Percentiles rank a stretch among this genome's conserved stretches.
phyloP scores from a whole-genome alignment of 2,797 vertebrate species.

The Sylvilagus floridanus region DNA sequence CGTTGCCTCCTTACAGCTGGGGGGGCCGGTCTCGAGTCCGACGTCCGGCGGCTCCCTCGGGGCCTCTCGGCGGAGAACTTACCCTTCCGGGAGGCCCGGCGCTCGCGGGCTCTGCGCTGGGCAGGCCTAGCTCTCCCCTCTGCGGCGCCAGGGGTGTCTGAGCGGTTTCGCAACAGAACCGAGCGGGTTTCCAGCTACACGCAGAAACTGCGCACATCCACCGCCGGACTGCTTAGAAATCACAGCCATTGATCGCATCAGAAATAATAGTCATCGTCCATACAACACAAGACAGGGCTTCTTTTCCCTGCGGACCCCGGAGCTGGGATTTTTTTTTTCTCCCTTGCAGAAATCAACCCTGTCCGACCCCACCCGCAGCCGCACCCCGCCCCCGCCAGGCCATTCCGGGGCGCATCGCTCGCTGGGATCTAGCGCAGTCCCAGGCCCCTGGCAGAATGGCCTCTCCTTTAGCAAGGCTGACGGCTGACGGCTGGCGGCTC shows the following conservation, averaged over 20 bases:
- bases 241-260: neutral
- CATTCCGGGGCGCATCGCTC: neutral
- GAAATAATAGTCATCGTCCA: neutral
- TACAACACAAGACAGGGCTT: conserved; percentile 34
- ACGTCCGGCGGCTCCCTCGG: neutral
- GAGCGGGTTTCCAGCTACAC: neutral
- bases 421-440: neutral
- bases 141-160: conserved; percentile 38
- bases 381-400: conserved; percentile 60
- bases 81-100: conserved; percentile 63
- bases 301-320: neutral
- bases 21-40: neutral
- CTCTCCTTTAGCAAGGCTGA: conserved; percentile 63
- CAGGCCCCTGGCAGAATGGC: neutral
- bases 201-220: neutral
- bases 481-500: neutral
- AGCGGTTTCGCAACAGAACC: neutral
- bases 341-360: conserved; percentile 21
- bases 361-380: neutral
- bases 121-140: conserved; percentile 35
- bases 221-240: neutral
- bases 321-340: neutral
- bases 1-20: neutral
- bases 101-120: neutral
- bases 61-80: conserved; percentile 42